Conservation (phyloP, 2,888 invertebrate species). For the Loripinus fragilis region DNA sequence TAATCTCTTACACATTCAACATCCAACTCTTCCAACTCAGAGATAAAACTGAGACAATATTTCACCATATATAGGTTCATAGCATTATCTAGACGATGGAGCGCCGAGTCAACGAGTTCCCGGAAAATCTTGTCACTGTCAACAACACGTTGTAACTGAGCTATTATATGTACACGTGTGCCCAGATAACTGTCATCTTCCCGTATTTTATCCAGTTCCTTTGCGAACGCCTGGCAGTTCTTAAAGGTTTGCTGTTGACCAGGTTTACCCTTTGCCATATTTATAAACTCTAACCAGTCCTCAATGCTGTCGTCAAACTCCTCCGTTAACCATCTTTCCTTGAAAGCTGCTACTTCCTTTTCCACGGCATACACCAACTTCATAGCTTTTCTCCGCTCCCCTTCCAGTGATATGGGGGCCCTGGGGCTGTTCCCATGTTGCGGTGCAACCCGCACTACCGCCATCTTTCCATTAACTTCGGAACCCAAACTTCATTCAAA, state of each 20-base stretch:
- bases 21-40: conserved; percentile 66
- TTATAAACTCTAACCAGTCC: conserved; percentile 58
- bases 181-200: conserved; percentile 51
- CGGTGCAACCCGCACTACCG: not conserved
- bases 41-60: conserved; percentile 76
- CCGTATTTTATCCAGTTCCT: conserved; percentile 47
- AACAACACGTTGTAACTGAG: conserved; percentile 51
- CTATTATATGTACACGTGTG: conserved; percentile 38
- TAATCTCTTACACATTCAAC: conserved; percentile 71
- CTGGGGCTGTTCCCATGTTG: conserved; percentile 51
- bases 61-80: conserved; percentile 56
- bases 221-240: conserved; percentile 44
- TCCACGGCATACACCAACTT: conserved; percentile 70
- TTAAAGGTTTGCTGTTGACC: conserved; percentile 33
- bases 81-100: conserved; percentile 48
- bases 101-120: conserved; percentile 35
- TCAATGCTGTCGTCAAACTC: conserved; percentile 60
- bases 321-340: conserved; percentile 62
- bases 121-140: conserved; percentile 57
- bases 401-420: conserved; percentile 72
- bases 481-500: too few species aligned
- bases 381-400: conserved; percentile 73
- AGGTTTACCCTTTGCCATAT: conserved; percentile 44
- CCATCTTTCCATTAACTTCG: too few species aligned
- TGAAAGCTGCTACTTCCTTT: conserved; percentile 58